Base-by-base conservation (phyloP, 1,140 invertebrate species). In the Phortica variegata region DNA sequence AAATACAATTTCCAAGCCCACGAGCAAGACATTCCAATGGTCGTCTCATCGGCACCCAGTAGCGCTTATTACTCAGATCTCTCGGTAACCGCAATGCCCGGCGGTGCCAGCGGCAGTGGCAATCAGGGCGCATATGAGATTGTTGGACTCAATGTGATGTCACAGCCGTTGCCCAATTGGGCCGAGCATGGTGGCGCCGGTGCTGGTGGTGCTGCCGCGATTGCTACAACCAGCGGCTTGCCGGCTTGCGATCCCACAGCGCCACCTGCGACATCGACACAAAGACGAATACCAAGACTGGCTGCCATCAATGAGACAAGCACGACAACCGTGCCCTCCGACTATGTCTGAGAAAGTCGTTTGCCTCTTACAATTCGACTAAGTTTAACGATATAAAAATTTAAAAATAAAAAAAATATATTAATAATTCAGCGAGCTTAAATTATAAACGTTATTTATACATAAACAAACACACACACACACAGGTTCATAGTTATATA, bases 1-100 rank as follows among this genome's bases (percentile, higher is more conserved):
- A 75, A 75, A 61, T 74, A 75, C 50, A 72, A 65, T 55, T 75
- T 73, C 56, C 72, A 75, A 44, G 56, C 58, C 39, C 68, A 75
- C 19, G 84, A 86, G 52, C 83, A 84, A 18, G 84, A 85, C 54
- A 81, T 82, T 13, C 83, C 82, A 29, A 75, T 75, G 72, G 80
- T 80, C 41, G 80, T 80, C 19, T 84, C 83, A 43, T 85, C 84
- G 46, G 84, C 85, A 2, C 84, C 84, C 9, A 86, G 84, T 58
- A 85, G 84, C 70, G 85, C 85, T 4, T 87, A 87, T 61, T 87
- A 86, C 68, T 85, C 83, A 45, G 85, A 86, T 66, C 73, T 85
- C n/a, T 82, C 80, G 12, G 77, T 78, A 5, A 79, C 77, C 2
- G 77, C 78, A 23, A 72, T 78, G 49, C 77, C 79, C 0, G 68